A percentile compares a stretch with the other conserved stretches of the same genome.
These are phyloP conservation scores for Takifugu rubripes DNA, from an alignment of 2,797 vertebrate species.

Conservation along the genomic window DNA sequence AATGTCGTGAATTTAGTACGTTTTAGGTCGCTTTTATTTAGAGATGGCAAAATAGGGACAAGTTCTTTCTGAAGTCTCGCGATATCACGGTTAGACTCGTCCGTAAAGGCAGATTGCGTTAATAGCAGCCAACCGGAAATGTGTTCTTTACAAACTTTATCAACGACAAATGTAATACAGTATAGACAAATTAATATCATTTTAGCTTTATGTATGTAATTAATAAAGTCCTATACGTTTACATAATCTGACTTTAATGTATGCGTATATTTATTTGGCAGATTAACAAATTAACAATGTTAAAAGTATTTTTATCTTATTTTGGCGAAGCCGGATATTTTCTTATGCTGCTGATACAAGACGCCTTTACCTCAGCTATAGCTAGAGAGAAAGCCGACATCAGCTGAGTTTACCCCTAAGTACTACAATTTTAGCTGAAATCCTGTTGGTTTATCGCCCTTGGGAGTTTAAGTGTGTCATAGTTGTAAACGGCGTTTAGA, in stretches of 20 bases:
- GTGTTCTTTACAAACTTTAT: neutral
- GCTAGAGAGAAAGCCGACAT: constrained; percentile 54
- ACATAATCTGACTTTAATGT: too few relatives aligned
- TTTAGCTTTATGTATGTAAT: too few relatives aligned
- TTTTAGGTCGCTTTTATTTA: too few relatives aligned
- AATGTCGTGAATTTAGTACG: too few relatives aligned
- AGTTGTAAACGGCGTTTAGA: constrained; percentile 16
- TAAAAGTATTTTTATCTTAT: constrained; percentile 19
- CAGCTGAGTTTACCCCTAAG: constrained; percentile 64
- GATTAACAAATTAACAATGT: too few relatives aligned
- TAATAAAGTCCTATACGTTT: too few relatives aligned
- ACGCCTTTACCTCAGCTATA: constrained; percentile 45
- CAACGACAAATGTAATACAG: neutral
- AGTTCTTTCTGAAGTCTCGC: constrained; percentile 25
- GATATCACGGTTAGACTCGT: constrained; percentile 18
- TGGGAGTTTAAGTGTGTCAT: constrained; percentile 13
- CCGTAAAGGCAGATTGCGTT: constrained; percentile 2
- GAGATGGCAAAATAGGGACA: constrained; percentile 24
- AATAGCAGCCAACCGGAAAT: neutral
- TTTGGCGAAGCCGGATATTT: constrained; percentile 38
- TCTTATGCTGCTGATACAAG: neutral
- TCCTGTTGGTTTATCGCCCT: neutral
- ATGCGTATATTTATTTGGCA: too few relatives aligned
- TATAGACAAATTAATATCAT: too few relatives aligned
- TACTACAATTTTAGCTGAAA: constrained; percentile 40